Base-by-base conservation (phyloP, 2,113 vertebrate genomes). In the Ceyx cyanopectus region DNA sequence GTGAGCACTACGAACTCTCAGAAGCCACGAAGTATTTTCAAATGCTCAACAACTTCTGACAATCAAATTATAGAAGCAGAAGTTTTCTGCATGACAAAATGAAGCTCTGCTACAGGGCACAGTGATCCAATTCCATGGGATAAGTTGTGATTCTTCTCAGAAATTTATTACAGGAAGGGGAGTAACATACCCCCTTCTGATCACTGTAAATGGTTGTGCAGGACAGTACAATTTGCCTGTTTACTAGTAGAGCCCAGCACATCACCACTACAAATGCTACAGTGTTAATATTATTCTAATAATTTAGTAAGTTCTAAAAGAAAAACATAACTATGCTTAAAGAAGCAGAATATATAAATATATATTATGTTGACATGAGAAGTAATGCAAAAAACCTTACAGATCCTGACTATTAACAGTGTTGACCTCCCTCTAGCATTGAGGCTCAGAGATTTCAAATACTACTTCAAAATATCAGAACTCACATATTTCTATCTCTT, bases 41-140 rank as follows among this genome's bases (percentile, higher is more conserved):
- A 93, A 63, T 54, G 20, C 48, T 69, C 65, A 90, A 91, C 53
- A 66, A 50, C 66, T 95, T 92, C 82, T 91, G 51, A 26, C 77
- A 41, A 83, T 88, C 4, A 21, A 62, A 30, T 41, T 77, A 58
- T 1, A 9, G 76, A 93, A 86, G 34, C 5, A 1, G 19, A 61
- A 67, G 14, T 57, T 40, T 70, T 70, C 40, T 63, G 40, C 20
- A 86, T 57, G 62, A 75, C 24, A 87, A 83, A 45, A 50, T 58
- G 34, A 30, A 81, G 8, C 5, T 50, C n/a, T 32, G 0, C 21
- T 37, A 41, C 21, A 53, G 30, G 41, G 18, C 50, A 65, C 0
- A 0, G n/a, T 23, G 10, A 74, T 12, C 40, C 7, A 72, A 26
- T 24, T 89, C 48, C 40, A 57, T 10, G 9, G 65, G 22, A 2